Percentiles rank a stretch among this genome's conserved stretches.
Conservation (phyloP, 2,888 invertebrate genomes). For the Oscheius sp. region DNA sequence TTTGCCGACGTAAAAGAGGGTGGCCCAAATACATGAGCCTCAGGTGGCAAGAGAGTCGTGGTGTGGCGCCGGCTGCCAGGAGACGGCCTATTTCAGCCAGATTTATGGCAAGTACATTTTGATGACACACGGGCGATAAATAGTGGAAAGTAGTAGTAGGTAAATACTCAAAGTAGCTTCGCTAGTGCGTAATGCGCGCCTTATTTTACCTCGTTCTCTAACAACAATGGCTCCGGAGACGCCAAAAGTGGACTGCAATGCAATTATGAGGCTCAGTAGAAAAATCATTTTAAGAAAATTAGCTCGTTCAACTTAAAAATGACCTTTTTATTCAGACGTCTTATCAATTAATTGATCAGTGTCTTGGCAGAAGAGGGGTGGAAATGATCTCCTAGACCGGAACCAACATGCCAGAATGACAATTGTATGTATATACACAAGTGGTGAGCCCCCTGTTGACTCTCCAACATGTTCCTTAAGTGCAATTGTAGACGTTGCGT, state of each 20-base stretch:
- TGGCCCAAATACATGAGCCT: conserved; percentile 1
- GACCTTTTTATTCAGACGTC: background rate
- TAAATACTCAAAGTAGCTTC: no score
- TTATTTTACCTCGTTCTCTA: no score
- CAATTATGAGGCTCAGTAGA: background rate
- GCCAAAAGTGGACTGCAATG: conserved; percentile 29
- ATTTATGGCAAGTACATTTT: conserved; percentile 23
- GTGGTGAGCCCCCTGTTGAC: conserved; percentile 2
- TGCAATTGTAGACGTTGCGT: conserved; percentile 37
- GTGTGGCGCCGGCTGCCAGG: conserved; percentile 22
- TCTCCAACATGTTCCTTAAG: conserved; percentile 7
- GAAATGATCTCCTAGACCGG: conserved; percentile 25
- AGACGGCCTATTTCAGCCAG: conserved; percentile 19
- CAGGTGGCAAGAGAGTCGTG: conserved; percentile 27
- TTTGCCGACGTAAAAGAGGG: no score
- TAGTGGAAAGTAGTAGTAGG: conserved; percentile 7
- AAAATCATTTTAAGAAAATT: no score
- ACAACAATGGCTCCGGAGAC: conserved; percentile 20
- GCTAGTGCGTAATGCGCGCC: no score
- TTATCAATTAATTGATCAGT: conserved; percentile 27
- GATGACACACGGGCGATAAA: background rate
- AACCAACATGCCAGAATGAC: background rate
- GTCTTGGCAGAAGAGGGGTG: background rate
- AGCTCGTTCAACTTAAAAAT: background rate
- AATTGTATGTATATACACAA: conserved; percentile 18